These are phyloP conservation scores for Venturia canescens DNA, from an alignment of 1,140 invertebrate genomes.

Conservation along the genomic window DNA sequence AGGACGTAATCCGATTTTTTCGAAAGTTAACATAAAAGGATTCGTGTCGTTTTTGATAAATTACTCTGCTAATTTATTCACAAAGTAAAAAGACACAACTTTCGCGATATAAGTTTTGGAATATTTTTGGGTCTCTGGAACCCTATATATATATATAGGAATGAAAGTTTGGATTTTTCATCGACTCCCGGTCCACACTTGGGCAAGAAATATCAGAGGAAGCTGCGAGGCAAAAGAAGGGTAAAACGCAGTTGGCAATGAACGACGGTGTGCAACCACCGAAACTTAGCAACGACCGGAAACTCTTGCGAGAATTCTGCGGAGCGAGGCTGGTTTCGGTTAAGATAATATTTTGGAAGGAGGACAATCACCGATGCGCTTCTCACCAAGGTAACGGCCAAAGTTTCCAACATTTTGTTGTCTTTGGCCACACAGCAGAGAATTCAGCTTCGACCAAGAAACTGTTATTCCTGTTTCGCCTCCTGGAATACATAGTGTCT, in stretches of 20 bases:
- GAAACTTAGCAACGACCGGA: not conserved
- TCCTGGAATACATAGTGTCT: not conserved
- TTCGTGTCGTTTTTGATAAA: too few species aligned
- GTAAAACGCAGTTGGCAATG: not conserved
- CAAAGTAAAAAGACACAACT: too few species aligned
- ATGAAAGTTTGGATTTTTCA: too few species aligned
- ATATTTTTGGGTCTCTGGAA: too few species aligned
- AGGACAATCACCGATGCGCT: not conserved
- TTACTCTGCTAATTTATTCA: too few species aligned
- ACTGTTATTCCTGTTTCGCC: not conserved
- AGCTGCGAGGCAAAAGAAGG: not conserved
- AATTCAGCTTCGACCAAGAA: not conserved
- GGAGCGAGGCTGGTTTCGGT: not conserved
- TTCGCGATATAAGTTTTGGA: too few species aligned
- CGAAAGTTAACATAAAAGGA: too few species aligned
- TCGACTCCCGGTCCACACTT: too few species aligned
- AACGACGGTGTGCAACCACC: constrained; percentile 10
- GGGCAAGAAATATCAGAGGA: not conserved
- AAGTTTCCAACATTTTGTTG: not conserved
- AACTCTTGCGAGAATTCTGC: not conserved
- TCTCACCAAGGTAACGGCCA: constrained; percentile 4
- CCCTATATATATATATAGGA: too few species aligned
- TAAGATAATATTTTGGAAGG: constrained; percentile 17
- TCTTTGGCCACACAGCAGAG: not conserved
- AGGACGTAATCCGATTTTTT: too few species aligned